Evolutionary conservation across 1,140 invertebrate genomes (phyloP).

Genomic region (Ylistrum balloti): DNA sequence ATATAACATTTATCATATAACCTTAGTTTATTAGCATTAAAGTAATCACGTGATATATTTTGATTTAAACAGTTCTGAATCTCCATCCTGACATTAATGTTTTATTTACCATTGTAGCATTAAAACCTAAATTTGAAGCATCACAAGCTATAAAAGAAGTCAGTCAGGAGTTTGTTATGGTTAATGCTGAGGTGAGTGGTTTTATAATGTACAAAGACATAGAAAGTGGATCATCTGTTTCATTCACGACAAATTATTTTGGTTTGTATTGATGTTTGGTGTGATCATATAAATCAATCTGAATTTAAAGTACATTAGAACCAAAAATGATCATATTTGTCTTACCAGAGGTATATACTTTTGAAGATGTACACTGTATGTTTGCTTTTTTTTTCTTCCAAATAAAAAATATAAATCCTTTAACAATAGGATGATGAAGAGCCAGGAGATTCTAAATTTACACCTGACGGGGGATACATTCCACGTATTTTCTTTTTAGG

Average conservation of each 20-base stretch:
- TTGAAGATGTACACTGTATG: no score
- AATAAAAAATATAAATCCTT: not conserved
- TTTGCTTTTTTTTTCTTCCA: not conserved
- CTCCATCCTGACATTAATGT: not conserved
- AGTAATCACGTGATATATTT: no score
- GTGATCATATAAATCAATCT: not conserved
- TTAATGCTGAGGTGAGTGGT: conserved; percentile 82
- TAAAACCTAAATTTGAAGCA: conserved; percentile 85
- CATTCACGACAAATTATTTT: conserved; percentile 1
- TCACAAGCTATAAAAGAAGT: conserved; percentile 84
- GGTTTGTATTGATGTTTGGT: no score
- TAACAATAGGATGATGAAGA: conserved; percentile 84
- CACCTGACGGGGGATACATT: conserved; percentile 86
- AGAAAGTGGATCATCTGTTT: not conserved
- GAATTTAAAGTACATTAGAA: no score
- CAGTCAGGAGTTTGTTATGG: conserved; percentile 86
- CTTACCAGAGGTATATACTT: no score
- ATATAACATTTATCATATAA: no score
- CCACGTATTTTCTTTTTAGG: conserved; percentile 84
- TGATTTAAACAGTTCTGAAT: not conserved
- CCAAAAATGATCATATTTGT: no score
- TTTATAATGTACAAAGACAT: conserved; percentile 21
- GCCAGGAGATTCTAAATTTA: conserved; percentile 82
- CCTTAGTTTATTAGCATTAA: no score
- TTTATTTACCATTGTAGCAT: conserved; percentile 77